Percentiles rank a stretch among this genome's conserved stretches.
These are phyloP conservation scores for Orestias chungarensis DNA, from an alignment of 2,797 vertebrate species.

Conservation along the genomic window DNA sequence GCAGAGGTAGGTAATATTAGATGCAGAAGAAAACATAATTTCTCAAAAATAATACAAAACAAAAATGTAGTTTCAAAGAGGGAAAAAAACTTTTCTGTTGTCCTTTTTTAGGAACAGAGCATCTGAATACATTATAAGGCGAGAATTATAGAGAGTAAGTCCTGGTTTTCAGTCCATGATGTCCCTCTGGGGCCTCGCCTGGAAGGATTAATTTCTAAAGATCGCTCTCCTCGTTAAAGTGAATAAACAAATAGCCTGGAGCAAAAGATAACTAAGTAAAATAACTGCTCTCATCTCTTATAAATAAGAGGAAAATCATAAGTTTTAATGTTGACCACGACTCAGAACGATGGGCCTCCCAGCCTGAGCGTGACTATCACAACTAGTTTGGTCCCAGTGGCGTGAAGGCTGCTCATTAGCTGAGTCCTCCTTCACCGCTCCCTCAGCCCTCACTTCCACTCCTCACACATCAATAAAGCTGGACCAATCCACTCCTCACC, in stretches of 20 bases:
- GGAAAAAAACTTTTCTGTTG: not conserved
- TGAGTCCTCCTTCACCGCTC: slow-evolving; percentile 31
- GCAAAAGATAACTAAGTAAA: too few species aligned
- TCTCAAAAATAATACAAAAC: not conserved
- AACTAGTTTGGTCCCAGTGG: slow-evolving; percentile 28
- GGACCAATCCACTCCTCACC: slow-evolving; percentile 70
- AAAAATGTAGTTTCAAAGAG: slow-evolving; percentile 4
- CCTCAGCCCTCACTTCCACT: slow-evolving; percentile 31
- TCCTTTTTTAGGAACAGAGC: not conserved
- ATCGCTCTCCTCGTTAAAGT: not conserved
- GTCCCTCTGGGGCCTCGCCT: slow-evolving; percentile 6
- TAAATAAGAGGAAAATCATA: slow-evolving; percentile 3
- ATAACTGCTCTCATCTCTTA: too few species aligned
- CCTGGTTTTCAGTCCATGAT: slow-evolving; percentile 8
- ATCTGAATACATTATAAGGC: not conserved
- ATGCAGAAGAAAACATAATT: not conserved
- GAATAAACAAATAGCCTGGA: slow-evolving; percentile 11
- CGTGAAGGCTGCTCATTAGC: slow-evolving; percentile 51
- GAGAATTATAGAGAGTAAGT: not conserved
- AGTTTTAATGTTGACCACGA: slow-evolving; percentile 14
- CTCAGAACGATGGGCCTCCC: slow-evolving; percentile 17
- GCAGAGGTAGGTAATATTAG: not conserved
- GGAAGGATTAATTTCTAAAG: slow-evolving; percentile 13
- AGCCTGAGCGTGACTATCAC: slow-evolving; percentile 28
- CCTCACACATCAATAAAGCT: slow-evolving; percentile 68